A percentile compares a stretch with the other conserved stretches of the same genome.
These are phyloP conservation scores for Lycia hirtaria DNA, from an alignment of 2,888 invertebrate species.

Conservation along the genomic window DNA sequence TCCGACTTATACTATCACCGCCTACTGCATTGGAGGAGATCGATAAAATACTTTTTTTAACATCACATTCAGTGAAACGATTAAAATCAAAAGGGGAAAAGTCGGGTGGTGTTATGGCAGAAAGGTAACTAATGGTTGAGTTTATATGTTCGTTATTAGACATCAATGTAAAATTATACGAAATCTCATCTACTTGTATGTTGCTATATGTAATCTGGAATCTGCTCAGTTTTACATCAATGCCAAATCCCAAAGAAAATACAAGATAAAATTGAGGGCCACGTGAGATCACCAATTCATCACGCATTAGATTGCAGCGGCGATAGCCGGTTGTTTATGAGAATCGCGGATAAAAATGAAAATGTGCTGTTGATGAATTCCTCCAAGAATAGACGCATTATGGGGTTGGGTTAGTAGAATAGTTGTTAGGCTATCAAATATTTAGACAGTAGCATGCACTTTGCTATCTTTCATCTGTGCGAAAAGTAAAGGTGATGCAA, in stretches of 20 bases:
- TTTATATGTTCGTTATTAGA: too few species aligned
- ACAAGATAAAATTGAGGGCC: slow-evolving; percentile 25
- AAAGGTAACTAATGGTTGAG: too few species aligned
- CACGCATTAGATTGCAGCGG: slow-evolving; percentile 19
- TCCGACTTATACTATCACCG: too few species aligned
- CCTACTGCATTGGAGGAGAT: too few species aligned
- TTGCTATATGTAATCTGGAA: too few species aligned
- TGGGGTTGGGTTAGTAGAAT: slow-evolving; percentile 10
- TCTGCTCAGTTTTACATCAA: too few species aligned
- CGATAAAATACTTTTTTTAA: too few species aligned
- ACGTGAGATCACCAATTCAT: slow-evolving; percentile 23
- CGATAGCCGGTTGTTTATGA: slow-evolving; percentile 22
- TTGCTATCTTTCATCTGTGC: slow-evolving; percentile 2
- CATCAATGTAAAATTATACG: too few species aligned
- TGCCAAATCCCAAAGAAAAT: slow-evolving; percentile 20
- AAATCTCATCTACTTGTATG: too few species aligned
- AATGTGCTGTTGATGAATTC: slow-evolving; percentile 30
- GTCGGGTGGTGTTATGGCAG: too few species aligned
- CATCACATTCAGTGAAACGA: too few species aligned
- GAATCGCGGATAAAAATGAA: slow-evolving; percentile 26
- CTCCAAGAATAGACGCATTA: slow-evolving; percentile 29
- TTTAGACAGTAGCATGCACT: slow-evolving; percentile 14
- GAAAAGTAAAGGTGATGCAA: background rate
- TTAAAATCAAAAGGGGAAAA: too few species aligned
- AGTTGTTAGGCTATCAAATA: slow-evolving; percentile 13